A percentile compares a stretch with the other conserved stretches of the same genome.
Evolutionary conservation across 2,888 invertebrate species (phyloP).

Genomic region (Acanthosepion pharaonis): DNA sequence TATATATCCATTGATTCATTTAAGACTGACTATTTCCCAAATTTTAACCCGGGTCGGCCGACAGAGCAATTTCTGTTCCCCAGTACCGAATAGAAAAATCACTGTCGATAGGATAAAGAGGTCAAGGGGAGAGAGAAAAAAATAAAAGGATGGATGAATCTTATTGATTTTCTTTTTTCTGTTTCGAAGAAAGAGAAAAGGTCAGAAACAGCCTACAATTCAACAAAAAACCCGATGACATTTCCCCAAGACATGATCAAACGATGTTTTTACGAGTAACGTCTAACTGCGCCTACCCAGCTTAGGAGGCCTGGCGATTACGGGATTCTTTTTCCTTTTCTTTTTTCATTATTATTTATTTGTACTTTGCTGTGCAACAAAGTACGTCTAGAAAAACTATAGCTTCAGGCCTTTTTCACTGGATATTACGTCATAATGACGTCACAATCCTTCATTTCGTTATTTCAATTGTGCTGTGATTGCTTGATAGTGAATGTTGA

Average conservation of each 20-base stretch:
- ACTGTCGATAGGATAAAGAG: background rate
- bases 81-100: background rate
- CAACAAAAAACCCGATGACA: background rate
- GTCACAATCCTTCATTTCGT: too few species aligned
- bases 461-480: too few species aligned
- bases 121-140: background rate
- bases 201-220: background rate
- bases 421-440: too few species aligned
- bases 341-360: too few species aligned
- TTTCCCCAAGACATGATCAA: background rate
- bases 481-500: too few species aligned
- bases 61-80: background rate
- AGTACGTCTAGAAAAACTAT: too few species aligned
- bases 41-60: background rate
- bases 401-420: too few species aligned
- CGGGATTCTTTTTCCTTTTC: too few species aligned
- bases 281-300: background rate
- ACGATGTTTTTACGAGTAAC: background rate
- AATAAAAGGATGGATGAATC: background rate
- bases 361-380: too few species aligned
- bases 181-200: background rate
- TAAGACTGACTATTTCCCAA: background rate
- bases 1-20: background rate
- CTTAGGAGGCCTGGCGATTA: background rate
- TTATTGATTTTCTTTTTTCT: background rate